These are phyloP conservation scores for Amphiprion clarkii DNA, from an alignment of 2,797 vertebrate genomes.

Conservation along the genomic window DNA sequence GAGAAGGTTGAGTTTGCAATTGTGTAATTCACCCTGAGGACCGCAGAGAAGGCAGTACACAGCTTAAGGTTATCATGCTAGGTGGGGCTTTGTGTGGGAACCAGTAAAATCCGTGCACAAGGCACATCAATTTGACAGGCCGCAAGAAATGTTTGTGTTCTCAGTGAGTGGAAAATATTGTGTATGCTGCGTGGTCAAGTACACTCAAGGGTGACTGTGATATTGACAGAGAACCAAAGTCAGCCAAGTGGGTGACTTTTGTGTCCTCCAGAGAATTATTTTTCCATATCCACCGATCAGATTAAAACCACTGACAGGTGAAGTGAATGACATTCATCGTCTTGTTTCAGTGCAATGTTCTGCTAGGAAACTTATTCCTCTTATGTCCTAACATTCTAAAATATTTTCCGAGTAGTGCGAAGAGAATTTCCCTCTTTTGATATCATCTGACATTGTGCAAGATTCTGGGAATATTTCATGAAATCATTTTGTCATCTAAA, in stretches of 20 bases:
- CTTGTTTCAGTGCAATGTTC: too few species aligned
- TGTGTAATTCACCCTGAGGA: not conserved
- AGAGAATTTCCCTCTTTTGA: too few species aligned
- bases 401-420: too few species aligned
- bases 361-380: too few species aligned
- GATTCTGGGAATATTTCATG: too few species aligned
- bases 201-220: conserved; percentile 3
- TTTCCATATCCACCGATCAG: too few species aligned
- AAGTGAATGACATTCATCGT: too few species aligned
- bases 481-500: too few species aligned
- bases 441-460: too few species aligned
- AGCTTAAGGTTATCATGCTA: not conserved
- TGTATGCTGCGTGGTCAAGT: not conserved
- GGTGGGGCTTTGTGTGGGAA: conserved; percentile 8
- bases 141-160: conserved; percentile 2
- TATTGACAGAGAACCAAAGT: conserved; percentile 17
- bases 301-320: too few species aligned
- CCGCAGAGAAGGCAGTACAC: not conserved
- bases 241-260: not conserved
- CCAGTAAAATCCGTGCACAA: conserved; percentile 8
- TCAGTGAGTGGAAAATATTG: conserved; percentile 13
- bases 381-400: too few species aligned
- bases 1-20: conserved; percentile 5
- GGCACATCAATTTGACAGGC: conserved; percentile 31
- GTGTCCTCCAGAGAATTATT: too few species aligned